Evolutionary conservation across 2,888 invertebrate genomes (phyloP).

Genomic region (Pheosia gnoma): DNA sequence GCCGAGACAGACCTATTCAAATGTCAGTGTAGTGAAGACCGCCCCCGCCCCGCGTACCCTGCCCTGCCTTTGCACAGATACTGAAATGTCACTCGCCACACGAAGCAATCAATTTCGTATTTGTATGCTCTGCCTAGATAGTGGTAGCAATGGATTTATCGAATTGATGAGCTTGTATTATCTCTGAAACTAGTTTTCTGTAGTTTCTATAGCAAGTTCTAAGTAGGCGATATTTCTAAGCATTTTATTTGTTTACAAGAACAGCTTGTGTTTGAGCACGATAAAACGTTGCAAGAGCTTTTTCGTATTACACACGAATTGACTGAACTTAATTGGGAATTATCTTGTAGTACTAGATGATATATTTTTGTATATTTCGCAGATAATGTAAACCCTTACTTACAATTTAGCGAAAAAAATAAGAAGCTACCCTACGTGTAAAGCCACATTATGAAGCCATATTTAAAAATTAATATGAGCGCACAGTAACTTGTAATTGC

Average conservation of each 20-base stretch:
- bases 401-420: too few relatives aligned
- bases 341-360: too few relatives aligned
- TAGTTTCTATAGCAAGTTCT: constrained; percentile 16
- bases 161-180: constrained; percentile 59
- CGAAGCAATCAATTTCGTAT: constrained; percentile 84
- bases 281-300: constrained; percentile 27
- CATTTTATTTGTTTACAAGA: not conserved
- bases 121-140: constrained; percentile 77
- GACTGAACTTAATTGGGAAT: not conserved
- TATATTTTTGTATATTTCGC: too few relatives aligned
- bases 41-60: constrained; percentile 45
- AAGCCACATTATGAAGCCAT: too few relatives aligned
- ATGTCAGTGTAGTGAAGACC: constrained; percentile 74
- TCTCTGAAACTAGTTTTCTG: constrained; percentile 39
- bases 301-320: not conserved
- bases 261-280: not conserved
- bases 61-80: constrained; percentile 55
- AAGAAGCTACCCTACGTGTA: too few relatives aligned
- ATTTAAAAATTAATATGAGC: too few relatives aligned
- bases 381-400: too few relatives aligned
- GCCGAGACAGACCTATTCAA: constrained; percentile 82
- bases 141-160: constrained; percentile 74
- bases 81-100: constrained; percentile 82
- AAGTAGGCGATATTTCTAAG: constrained; percentile 11
- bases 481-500: not conserved